Base-by-base conservation (phyloP, 1,140 invertebrate species). In the Wiebesia pumilae region DNA sequence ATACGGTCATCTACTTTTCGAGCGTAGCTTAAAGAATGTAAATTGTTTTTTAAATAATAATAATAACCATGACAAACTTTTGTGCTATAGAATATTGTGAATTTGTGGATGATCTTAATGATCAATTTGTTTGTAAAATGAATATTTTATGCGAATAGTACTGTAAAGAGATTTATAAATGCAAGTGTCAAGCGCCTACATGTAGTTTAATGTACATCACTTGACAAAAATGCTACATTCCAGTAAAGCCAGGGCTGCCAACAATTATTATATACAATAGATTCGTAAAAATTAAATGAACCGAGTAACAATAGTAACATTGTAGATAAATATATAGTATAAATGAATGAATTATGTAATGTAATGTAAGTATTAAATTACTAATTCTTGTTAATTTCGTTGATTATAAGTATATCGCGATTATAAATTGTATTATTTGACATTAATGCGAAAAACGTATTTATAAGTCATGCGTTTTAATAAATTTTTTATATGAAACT, bases 131-230 rank as follows among this genome's bases (percentile, higher is more conserved):
- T 67, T 67, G 58, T 71, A 69, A 83, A 71, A 83, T 40, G 27
- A 82, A n/a, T 90, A 88, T 91, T 91, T 90, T 90, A 89, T 90
- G 89, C 90, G 89, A 83, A 91, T 91, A 91, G 58, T 81, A 88
- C 79, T 86, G 88, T 90, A 89, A 88, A 87, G 69, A 80, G 33
- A 85, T 80, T 85, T 69, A 58, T 80, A 54, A 85, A 71, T 85
- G 51, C 69, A 84, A 81, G 24, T 51, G 80, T 87, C 51, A 84
- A 84, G 75, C 27, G 33, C 27, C 24, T 79, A 51, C 69, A 58
- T 86, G 88, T 88, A 84, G 87, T 73, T 75, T 89, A 86, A 67
- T 71, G 67, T 43, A 80, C 47, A 47, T 75, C 47, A 73, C 65
- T 69, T 87, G 81, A 83, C 81, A 30, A 87, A 87, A 87, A 87